Conservation (phyloP, 2,888 invertebrate genomes). For the Scrobipalpa atriplicella region DNA sequence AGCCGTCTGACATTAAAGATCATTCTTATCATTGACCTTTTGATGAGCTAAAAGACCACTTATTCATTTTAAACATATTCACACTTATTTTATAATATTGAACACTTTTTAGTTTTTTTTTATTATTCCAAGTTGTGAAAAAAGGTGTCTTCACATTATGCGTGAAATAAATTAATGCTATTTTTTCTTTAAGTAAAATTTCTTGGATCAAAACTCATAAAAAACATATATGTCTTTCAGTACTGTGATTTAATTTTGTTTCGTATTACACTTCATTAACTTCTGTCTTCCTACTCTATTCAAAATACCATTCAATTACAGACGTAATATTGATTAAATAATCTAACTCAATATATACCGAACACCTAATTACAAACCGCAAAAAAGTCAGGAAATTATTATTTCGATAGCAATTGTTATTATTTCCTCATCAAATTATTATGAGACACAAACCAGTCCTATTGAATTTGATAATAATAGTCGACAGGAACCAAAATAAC, state of each 20-base stretch:
- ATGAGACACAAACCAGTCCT: not conserved
- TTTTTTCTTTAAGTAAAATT: too few relatives aligned
- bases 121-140: too few relatives aligned
- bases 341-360: not conserved
- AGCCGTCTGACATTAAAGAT: not conserved
- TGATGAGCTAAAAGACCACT: not conserved
- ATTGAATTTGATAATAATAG: not conserved
- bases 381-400: constrained; percentile 23
- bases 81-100: too few relatives aligned
- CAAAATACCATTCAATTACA: not conserved
- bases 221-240: too few relatives aligned
- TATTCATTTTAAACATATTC: not conserved
- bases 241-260: not conserved
- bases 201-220: too few relatives aligned
- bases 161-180: too few relatives aligned
- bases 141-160: too few relatives aligned
- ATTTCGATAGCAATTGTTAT: constrained; percentile 6
- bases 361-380: constrained; percentile 14
- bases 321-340: constrained; percentile 5
- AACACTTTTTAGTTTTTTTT: too few relatives aligned
- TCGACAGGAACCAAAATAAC: not conserved
- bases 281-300: not conserved
- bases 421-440: constrained; percentile 23
- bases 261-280: not conserved
- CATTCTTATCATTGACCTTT: not conserved